Conservation (phyloP, 30 jellyfish, hydroid and myxozoan genomes). For the Cassiopea xamachana region DNA sequence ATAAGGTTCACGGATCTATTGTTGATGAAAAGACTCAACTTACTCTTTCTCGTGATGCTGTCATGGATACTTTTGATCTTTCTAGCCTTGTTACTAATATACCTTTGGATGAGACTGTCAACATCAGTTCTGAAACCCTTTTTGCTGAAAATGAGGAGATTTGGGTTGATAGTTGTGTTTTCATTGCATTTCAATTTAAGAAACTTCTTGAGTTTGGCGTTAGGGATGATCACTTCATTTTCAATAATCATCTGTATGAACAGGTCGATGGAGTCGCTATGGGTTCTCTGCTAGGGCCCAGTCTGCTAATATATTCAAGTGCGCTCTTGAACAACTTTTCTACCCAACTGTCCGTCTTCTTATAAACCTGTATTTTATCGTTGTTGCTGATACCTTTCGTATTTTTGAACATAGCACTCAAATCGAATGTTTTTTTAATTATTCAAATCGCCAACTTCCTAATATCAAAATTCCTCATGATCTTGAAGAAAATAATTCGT, state of each 20-base stretch:
- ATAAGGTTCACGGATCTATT: background rate
- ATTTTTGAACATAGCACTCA: background rate
- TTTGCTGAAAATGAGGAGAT: background rate
- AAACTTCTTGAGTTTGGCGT: background rate
- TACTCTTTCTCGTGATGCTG: background rate
- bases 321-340: background rate
- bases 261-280: background rate
- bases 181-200: background rate
- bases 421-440: background rate
- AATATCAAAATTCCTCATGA: background rate
- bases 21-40: background rate
- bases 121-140: background rate
- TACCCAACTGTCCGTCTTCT: background rate
- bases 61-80: background rate
- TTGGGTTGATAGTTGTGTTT: background rate
- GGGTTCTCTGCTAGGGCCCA: background rate
- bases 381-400: background rate
- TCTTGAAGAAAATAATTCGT: background rate
- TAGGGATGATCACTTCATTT: background rate
- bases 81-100: background rate
- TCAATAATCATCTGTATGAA: background rate
- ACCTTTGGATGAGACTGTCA: background rate
- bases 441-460: background rate
- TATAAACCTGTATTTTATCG: background rate
- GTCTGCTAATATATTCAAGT: background rate